Base-by-base conservation (phyloP, 2,888 invertebrate species). In the Bellardia pandia region DNA sequence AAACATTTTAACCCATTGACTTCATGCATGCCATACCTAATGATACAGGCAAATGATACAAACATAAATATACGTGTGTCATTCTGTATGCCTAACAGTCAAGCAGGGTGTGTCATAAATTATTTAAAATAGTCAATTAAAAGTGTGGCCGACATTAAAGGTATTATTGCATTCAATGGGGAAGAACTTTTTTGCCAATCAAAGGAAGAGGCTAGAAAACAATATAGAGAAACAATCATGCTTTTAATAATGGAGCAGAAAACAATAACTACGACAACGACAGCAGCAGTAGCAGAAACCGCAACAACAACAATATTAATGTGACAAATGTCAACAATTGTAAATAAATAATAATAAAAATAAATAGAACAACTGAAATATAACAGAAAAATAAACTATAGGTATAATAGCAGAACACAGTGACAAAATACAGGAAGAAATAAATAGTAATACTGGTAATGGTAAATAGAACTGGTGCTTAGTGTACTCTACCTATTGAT, bases 61-160 rank as follows among this genome's bases (percentile, higher is more conserved):
- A 6, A 66, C 11, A n/a, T 9, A 9, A 45, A 13, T 3, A 13
- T 45, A 4, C 9, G 13, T 45, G 3, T 2, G 33, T 51, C 6
- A 8, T 3, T 60, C 3, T 42, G 30, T n/a, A 7, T 66, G 45
- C 23, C 40, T 71, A 30, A 53, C 33, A 14, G 45, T 37, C 56
- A 69, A 48, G 14, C 37, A 76, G 69, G 82, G 82, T 83, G 82
- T 83, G 82, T 71, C 76, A 76, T 45, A 56, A 68, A 69, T 71
- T 53, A 76, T 83, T 71, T 53, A 53, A 76, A 71, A 45, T 71
- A 76, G 62, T 69, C 82, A 76, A 83, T 83, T 83, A 76, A 76
- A 66, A 72, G 51, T 74, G 53, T 42, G 40, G 60, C 16, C 82
- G 37, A 71, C 68, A 66, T 69, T 51, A 71, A 71, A 62, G 68